These are phyloP conservation scores for Octodon degus DNA, from an alignment of 2,113 vertebrate species.

Conservation along the genomic window DNA sequence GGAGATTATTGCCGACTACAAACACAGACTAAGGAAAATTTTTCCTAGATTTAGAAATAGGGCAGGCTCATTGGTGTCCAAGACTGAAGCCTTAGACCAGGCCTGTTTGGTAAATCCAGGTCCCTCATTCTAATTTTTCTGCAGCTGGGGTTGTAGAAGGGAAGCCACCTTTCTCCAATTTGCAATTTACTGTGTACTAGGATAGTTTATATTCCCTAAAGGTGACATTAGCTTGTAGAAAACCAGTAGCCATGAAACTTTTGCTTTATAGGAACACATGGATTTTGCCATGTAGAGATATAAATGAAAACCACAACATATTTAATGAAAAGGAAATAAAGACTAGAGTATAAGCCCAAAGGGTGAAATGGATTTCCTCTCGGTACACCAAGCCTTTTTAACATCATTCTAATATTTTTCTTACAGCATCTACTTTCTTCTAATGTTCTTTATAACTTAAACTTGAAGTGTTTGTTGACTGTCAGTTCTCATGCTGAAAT, in stretches of 20 bases:
- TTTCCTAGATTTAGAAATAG: conserved; percentile 21
- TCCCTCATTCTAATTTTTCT: conserved; percentile 11
- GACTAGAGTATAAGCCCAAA: neutral
- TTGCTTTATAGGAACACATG: neutral
- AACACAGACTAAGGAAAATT: neutral
- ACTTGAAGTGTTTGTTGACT: neutral
- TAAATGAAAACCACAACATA: neutral
- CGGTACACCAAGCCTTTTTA: neutral
- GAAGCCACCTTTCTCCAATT: neutral
- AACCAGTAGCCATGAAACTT: neutral
- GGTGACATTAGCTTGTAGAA: neutral
- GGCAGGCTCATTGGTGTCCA: neutral
- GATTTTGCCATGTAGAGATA: neutral
- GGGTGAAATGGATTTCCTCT: neutral
- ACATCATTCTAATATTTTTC: neutral
- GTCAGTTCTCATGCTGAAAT: neutral
- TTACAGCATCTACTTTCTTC: neutral
- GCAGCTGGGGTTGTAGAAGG: neutral
- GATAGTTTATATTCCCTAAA: neutral
- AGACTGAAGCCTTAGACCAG: neutral
- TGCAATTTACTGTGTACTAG: neutral
- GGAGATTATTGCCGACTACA: conserved; percentile 43
- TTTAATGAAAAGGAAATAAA: neutral
- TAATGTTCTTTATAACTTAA: neutral
- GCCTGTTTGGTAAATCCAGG: neutral